phyloP scores from a whole-genome alignment of 2,888 invertebrate species.

The Lepas anatifera region DNA sequence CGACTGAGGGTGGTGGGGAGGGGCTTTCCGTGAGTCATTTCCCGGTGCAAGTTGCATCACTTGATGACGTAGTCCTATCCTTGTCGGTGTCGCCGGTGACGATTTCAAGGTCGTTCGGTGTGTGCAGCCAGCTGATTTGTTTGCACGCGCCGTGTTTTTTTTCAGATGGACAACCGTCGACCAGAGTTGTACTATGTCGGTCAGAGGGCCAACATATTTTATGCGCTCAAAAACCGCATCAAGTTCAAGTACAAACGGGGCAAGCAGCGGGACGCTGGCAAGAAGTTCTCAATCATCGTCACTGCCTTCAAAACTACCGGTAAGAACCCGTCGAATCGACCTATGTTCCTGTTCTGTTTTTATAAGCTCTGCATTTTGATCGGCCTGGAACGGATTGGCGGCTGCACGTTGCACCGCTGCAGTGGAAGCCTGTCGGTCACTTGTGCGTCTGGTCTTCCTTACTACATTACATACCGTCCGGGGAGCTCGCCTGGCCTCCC shows the following conservation, averaged over 20 bases:
- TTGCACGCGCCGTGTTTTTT: too few relatives aligned
- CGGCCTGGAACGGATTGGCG: not conserved
- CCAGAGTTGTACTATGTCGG: not conserved
- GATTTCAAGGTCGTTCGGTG: too few relatives aligned
- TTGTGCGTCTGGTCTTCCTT: not conserved
- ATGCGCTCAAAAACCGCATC: not conserved
- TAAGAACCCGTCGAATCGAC: not conserved
- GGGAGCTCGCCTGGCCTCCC: too few relatives aligned
- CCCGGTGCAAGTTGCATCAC: too few relatives aligned
- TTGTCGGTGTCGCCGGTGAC: too few relatives aligned
- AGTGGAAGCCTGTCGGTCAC: not conserved
- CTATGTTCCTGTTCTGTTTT: too few relatives aligned
- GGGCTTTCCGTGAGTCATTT: too few relatives aligned
- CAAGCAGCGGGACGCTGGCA: not conserved
- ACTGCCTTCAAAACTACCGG: not conserved
- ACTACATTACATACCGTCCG: too few relatives aligned
- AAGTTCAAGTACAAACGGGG: not conserved
- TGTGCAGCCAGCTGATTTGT: too few relatives aligned
- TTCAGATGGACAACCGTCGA: not conserved
- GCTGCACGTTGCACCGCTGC: not conserved
- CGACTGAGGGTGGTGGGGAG: too few relatives aligned
- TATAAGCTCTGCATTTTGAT: not conserved
- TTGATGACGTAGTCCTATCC: too few relatives aligned
- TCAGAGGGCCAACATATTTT: not conserved
- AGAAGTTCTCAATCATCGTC: not conserved